Evolutionary conservation across 2,113 vertebrate species (phyloP).

Genomic region (Pandion haliaetus): DNA sequence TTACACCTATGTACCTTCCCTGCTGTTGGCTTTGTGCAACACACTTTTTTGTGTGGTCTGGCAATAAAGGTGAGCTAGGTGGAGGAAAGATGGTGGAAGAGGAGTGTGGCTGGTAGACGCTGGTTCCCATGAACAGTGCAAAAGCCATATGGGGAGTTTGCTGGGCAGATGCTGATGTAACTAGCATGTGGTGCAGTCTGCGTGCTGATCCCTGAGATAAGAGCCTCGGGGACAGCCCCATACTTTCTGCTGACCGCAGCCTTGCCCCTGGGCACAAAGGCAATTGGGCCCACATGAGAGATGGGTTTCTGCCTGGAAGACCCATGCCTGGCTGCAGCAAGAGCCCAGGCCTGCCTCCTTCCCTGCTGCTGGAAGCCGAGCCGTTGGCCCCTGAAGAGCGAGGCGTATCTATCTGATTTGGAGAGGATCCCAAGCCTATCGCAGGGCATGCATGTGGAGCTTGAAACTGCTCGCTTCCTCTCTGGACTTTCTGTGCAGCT

Average conservation of each 20-base stretch:
- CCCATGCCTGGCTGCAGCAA: accelerated
- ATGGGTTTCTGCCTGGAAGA: neutral
- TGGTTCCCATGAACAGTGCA: neutral
- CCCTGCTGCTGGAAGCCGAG: neutral
- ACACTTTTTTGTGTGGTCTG: neutral
- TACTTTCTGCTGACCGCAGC: neutral
- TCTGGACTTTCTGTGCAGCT: neutral
- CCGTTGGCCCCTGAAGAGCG: accelerated
- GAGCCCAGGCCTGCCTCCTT: neutral
- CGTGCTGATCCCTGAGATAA: neutral
- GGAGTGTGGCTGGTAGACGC: neutral
- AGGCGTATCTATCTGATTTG: neutral
- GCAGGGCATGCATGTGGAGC: neutral
- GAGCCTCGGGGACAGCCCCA: neutral
- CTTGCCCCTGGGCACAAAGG: neutral
- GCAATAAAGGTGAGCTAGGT: neutral
- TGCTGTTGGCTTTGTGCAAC: neutral
- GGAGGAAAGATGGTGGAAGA: neutral
- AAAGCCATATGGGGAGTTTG: neutral
- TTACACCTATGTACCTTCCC: neutral
- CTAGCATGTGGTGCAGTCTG: accelerated
- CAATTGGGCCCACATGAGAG: neutral
- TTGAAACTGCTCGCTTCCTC: neutral
- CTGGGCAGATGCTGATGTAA: neutral
- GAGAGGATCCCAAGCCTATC: neutral